These are phyloP conservation scores for Sigmodon hispidus DNA, from an alignment of 2,113 vertebrate genomes.

Conservation along the genomic window DNA sequence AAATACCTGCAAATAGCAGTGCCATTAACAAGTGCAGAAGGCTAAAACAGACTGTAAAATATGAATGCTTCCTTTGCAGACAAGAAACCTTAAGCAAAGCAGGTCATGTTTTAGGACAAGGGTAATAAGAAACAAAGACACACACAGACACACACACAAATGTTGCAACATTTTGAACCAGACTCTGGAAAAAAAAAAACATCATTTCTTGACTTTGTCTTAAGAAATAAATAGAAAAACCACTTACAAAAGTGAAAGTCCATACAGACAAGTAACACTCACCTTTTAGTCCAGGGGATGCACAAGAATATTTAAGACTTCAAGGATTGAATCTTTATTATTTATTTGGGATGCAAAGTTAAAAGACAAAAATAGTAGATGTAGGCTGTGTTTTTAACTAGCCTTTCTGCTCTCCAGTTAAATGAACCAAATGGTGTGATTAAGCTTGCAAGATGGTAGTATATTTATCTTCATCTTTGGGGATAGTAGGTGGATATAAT, in stretches of 20 bases:
- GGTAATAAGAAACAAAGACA: conserved; percentile 40
- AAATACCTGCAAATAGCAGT: conserved; percentile 29
- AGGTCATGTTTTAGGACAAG: conserved; percentile 54
- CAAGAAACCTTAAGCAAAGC: conserved; percentile 56
- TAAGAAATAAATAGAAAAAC: not conserved
- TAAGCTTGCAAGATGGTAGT: conserved; percentile 71
- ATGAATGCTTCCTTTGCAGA: conserved; percentile 57
- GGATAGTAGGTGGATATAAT: conserved; percentile 69
- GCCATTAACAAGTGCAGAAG: conserved; percentile 38
- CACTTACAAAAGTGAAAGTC: too few relatives aligned
- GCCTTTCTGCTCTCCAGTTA: conserved; percentile 67
- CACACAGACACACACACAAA: not conserved
- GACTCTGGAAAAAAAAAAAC: conserved; percentile 10
- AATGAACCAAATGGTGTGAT: conserved; percentile 66
- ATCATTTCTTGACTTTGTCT: not conserved
- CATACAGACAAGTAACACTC: not conserved
- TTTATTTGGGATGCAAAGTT: not conserved
- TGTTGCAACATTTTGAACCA: not conserved
- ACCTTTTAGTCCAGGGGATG: not conserved
- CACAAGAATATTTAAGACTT: conserved; percentile 22
- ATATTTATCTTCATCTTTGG: conserved; percentile 77
- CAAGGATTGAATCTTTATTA: not conserved
- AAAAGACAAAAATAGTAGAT: conserved; percentile 53
- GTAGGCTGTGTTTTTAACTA: conserved; percentile 65
- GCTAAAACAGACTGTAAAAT: conserved; percentile 43